phyloP scores from a whole-genome alignment of 2,888 invertebrate genomes.

The Cheilosia urbana region DNA sequence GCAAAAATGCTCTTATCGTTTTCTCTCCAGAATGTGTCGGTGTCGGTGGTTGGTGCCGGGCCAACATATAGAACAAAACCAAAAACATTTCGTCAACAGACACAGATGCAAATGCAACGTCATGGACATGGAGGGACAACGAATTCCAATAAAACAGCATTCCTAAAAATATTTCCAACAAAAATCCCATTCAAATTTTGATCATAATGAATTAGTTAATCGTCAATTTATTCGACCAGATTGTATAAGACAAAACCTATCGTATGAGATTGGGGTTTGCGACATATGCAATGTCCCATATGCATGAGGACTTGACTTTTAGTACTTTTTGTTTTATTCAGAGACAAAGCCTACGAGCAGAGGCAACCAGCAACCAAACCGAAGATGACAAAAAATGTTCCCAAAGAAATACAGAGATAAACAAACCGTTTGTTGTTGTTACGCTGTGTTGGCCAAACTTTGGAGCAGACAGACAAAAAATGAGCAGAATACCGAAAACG shows the following conservation, averaged over 20 bases:
- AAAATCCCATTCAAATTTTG: not conserved
- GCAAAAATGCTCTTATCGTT: conserved; percentile 41
- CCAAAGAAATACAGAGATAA: conserved; percentile 30
- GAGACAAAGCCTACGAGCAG: not conserved
- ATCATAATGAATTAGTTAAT: not conserved
- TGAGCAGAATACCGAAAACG: not conserved
- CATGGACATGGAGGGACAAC: conserved; percentile 2
- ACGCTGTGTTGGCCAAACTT: conserved; percentile 31
- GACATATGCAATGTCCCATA: too few relatives aligned
- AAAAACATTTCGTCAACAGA: conserved; percentile 12
- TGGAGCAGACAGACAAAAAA: conserved; percentile 48
- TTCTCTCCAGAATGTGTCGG: not conserved
- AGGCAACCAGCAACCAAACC: not conserved
- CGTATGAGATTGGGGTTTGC: too few relatives aligned
- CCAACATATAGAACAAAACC: conserved; percentile 26
- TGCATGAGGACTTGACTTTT: too few relatives aligned
- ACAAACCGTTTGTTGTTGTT: conserved; percentile 51
- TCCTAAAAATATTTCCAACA: not conserved
- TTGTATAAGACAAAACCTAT: too few relatives aligned
- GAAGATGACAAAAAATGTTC: conserved; percentile 10
- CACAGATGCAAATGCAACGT: conserved; percentile 37
- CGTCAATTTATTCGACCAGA: not conserved
- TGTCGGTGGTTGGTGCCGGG: not conserved
- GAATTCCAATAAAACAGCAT: not conserved
- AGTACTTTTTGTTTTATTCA: not conserved